Conservation (phyloP, 2,113 vertebrate genomes). For the Lucifuga dentata region DNA sequence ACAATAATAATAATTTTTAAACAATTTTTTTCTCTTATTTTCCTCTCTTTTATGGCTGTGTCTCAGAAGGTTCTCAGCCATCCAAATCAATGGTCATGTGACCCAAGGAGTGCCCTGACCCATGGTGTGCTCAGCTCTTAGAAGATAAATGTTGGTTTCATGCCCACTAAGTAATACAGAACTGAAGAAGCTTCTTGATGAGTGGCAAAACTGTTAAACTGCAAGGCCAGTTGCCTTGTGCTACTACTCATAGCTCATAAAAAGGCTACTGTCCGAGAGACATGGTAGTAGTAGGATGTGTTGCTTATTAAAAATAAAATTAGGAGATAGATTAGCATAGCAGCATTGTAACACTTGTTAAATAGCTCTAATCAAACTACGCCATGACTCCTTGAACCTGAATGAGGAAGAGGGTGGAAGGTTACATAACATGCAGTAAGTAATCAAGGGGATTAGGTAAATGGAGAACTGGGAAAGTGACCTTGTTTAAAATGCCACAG, state of each 20-base stretch:
- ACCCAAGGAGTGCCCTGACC: no score
- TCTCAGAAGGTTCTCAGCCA: background rate
- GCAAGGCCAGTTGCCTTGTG: no score
- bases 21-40: background rate
- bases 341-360: constrained; percentile 58
- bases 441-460: constrained; percentile 62
- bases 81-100: no score
- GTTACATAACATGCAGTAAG: constrained; percentile 54
- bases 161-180: no score
- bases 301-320: constrained; percentile 14
- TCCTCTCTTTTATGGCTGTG: background rate
- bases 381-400: constrained; percentile 54
- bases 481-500: constrained; percentile 58
- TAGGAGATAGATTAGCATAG: constrained; percentile 12
- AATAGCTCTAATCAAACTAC: constrained; percentile 50
- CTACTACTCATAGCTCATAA: no score
- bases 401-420: constrained; percentile 36
- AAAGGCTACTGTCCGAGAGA: no score
- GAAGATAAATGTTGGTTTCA: no score
- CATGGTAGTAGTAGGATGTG: constrained; percentile 4
- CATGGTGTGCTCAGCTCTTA: no score
- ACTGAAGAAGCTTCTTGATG: no score
- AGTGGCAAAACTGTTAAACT: no score
- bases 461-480: constrained; percentile 67
- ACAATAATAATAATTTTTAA: no score